Evolutionary conservation across 2,797 vertebrate genomes (phyloP), one percentile per base, ranked within the genome.

Genomic region (Spinus olivaceus): DNA sequence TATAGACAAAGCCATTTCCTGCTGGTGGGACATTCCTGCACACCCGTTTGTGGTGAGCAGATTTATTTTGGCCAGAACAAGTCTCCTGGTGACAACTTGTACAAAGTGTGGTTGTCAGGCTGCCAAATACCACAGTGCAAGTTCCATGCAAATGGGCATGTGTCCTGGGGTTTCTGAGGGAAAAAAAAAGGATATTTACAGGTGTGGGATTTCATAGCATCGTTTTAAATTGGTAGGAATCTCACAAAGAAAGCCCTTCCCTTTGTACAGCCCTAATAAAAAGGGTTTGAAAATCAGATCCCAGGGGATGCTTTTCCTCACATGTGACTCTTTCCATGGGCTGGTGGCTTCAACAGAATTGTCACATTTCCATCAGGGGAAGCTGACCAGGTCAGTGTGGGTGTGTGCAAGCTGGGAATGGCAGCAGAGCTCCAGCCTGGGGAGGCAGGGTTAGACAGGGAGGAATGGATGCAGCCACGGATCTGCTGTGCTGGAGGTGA

Each of bases 281-380:
- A 71, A 66, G 4, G 9, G 4, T 32, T 44, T 73, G 72, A 80
- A 82, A 82, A 51, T 39, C 30, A 67, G 3, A 21, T 63, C 76
- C 3, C 13, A 15, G 33, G 49, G 41, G 27, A 17, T 12, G 4
- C 0, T 47, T 35, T 71, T 56, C 5, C 6, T 19, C 5, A 17
- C 12, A 3, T 0, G 0, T 49, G 35, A 5, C 11, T 28, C 6
- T 53, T 42, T 12, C 63, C 11, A 4, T 28, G 28, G 53, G 8
- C 12, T 65, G n/a, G 6, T 78, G 73, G 28, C 12, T 81, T 79
- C 16, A 39, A 8, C 7, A 41, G 15, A 14, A 10, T 19, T 16
- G 8, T 53, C 18, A 32, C 24, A 8, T 59, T 73, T 25, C 27
- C 0, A 2, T n/a, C 33, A 23, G 46, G 73, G 37, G 21, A 70